Base-by-base conservation (phyloP, 2,888 invertebrate species). In the Timema podura region DNA sequence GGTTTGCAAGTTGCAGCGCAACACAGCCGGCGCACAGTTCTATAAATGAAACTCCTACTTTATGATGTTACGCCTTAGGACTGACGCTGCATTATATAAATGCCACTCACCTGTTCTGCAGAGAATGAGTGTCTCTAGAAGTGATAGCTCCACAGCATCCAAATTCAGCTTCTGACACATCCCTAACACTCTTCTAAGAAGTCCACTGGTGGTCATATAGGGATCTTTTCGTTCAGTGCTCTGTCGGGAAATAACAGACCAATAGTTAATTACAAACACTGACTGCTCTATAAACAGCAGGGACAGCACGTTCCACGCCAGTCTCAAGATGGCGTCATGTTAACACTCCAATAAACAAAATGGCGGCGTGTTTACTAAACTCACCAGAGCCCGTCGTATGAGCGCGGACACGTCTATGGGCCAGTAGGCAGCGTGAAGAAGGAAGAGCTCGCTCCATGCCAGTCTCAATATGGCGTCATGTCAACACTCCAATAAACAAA, bases 221-320 rank as follows among this genome's bases (percentile, higher is more conserved):
- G 30, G 30, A 30, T 30, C 30, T 30, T 3, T 30, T 30, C 3
- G 30, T 30, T 30, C 30, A 30, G 30, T 30, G 30, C 30, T 30
- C 30, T 30, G 30, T 30, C 3, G 30, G 3, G 30, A 30, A 30
- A 30, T 30, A 30, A 30, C 30, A 30, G n/a, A n/a, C n/a, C n/a
- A n/a, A n/a, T n/a, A n/a, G n/a, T n/a, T n/a, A n/a, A n/a, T 30
- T 30, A 30, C 30, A 30, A 30, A 3, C 30, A 30, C 1, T 30
- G 30, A 30, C 30, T 30, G 30, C 3, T 30, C 30, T 30, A 30
- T 30, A 30, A 30, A 30, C 30, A 89, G 77, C 47, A 87, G 79
- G 74, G 88, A 88, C 59, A 87, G 80, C n/a, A n/a, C 84, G 1
- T 84, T 82, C 88, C 88, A 89, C 11, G 85, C 82, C 68, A 82